Evolutionary conservation across 2,113 vertebrate species (phyloP).

Genomic region (Hydrolagus affinis): DNA sequence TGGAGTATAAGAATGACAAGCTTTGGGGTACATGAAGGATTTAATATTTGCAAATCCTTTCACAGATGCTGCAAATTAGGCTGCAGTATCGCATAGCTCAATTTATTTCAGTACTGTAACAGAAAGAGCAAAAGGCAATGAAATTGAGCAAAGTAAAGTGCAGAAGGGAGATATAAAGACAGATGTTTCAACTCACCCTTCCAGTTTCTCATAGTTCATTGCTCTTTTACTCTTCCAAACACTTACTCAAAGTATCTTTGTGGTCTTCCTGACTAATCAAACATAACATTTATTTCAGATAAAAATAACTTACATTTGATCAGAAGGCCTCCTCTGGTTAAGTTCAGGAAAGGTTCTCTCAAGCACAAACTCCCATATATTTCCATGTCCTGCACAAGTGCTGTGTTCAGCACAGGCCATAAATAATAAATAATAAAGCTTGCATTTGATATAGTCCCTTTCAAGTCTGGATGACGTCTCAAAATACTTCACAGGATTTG

Average conservation of each 20-base stretch:
- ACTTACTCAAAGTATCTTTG: background rate
- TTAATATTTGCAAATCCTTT: too few relatives aligned
- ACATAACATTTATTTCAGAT: background rate
- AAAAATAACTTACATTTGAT: background rate
- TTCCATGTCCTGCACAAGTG: background rate
- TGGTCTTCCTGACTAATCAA: background rate
- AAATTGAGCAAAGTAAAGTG: too few relatives aligned
- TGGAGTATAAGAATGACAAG: too few relatives aligned
- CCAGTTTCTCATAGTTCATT: background rate
- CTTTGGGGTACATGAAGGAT: too few relatives aligned
- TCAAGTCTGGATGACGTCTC: too few relatives aligned
- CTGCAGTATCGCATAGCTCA: background rate
- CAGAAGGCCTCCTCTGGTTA: too few relatives aligned
- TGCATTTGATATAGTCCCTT: too few relatives aligned
- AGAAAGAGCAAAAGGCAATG: background rate
- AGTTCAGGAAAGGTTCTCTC: background rate
- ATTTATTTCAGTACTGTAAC: background rate
- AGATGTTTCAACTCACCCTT: background rate
- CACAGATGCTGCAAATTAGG: too few relatives aligned
- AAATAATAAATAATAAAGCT: background rate
- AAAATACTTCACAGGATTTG: too few relatives aligned
- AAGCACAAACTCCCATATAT: background rate
- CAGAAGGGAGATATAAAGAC: background rate
- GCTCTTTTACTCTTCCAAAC: background rate
- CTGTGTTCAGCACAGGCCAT: background rate